phyloP scores from a whole-genome alignment of 1,140 invertebrate species.

The Pinna nobilis region DNA sequence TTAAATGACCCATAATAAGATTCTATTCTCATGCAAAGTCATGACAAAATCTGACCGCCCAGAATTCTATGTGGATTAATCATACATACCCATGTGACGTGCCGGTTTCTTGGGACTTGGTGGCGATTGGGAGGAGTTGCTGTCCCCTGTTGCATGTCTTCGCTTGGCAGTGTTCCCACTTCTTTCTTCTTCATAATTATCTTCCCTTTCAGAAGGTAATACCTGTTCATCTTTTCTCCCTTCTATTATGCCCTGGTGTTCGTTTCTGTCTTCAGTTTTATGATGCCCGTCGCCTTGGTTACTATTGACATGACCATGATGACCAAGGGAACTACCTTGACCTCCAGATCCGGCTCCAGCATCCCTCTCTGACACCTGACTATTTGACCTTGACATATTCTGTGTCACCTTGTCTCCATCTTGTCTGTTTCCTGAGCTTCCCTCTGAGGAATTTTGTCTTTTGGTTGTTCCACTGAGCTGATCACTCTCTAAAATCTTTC shows the following conservation, averaged over 20 bases:
- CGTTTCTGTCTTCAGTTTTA: background rate
- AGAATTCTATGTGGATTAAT: no score
- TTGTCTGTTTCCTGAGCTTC: background rate
- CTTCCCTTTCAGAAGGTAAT: background rate
- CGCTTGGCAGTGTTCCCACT: background rate
- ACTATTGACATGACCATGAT: no score
- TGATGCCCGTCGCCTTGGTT: background rate
- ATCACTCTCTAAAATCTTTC: slow-evolving; percentile 13
- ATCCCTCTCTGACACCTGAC: no score
- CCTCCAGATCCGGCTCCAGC: no score
- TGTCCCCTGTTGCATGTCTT: background rate
- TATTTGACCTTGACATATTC: no score
- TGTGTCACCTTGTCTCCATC: no score
- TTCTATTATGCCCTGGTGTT: background rate
- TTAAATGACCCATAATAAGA: no score
- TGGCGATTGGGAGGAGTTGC: background rate
- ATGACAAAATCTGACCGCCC: no score
- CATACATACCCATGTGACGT: slow-evolving; percentile 5
- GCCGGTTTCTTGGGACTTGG: slow-evolving; percentile 4
- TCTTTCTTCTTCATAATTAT: background rate
- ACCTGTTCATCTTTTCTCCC: background rate
- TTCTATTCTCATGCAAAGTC: no score
- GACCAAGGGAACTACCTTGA: no score
- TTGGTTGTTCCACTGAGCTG: background rate
- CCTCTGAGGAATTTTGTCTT: background rate